Conservation (phyloP, 2,797 vertebrate species). For the Gila robusta region DNA sequence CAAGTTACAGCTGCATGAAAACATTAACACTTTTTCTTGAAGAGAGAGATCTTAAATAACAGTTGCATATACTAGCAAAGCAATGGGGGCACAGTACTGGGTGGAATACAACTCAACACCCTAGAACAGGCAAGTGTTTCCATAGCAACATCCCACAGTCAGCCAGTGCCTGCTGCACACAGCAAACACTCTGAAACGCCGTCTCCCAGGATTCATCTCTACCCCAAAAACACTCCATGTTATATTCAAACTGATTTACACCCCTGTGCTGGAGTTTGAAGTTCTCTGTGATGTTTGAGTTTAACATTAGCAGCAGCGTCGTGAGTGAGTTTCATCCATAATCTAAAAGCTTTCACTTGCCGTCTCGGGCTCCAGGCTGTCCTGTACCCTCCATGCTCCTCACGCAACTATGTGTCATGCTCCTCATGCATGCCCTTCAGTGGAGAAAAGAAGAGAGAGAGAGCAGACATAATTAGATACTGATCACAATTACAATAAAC, state of each 20-base stretch:
- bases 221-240: constrained; percentile 18
- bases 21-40: neutral
- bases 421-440: constrained; percentile 27
- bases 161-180: constrained; percentile 55
- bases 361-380: constrained; percentile 67
- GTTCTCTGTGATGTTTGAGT: constrained; percentile 36
- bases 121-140: constrained; percentile 69
- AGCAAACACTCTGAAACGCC: constrained; percentile 45
- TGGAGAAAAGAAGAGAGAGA: constrained; percentile 18
- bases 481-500: neutral
- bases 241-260: constrained; percentile 55
- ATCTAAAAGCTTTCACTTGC: constrained; percentile 71
- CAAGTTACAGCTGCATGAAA: neutral
- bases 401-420: constrained; percentile 24
- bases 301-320: neutral
- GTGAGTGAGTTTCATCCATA: constrained; percentile 66
- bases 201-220: constrained; percentile 48
- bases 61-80: constrained; percentile 21
- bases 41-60: constrained; percentile 31
- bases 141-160: constrained; percentile 75
- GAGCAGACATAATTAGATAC: neutral
- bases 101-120: constrained; percentile 51
- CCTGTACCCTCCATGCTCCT: constrained; percentile 55
- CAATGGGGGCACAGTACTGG: constrained; percentile 30
- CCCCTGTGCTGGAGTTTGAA: constrained; percentile 70